Conservation (phyloP, 2,113 vertebrate species). For the Probosciger aterrimus region DNA sequence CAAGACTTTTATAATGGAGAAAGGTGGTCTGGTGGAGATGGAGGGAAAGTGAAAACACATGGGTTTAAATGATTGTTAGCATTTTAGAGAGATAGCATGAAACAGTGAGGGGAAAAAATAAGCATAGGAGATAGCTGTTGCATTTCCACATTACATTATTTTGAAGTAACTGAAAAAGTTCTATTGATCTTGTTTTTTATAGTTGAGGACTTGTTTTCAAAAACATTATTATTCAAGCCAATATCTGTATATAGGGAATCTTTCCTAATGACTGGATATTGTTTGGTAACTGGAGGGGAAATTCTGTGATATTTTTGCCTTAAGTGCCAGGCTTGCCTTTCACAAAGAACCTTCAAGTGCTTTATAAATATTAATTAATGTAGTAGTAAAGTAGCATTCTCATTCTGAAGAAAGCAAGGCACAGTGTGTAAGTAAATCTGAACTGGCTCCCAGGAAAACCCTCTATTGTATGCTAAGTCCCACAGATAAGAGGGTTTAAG, state of each 20-base stretch:
- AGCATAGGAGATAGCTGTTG: background rate
- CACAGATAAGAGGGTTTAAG: background rate
- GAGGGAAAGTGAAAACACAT: slow-evolving; percentile 9
- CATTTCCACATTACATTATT: background rate
- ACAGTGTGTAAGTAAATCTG: background rate
- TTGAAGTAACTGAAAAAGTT: slow-evolving; percentile 7
- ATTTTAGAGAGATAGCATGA: slow-evolving; percentile 5
- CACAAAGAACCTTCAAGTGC: background rate
- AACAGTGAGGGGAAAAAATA: background rate
- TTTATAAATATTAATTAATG: background rate
- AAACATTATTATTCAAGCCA: background rate
- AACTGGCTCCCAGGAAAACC: background rate
- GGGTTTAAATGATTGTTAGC: background rate
- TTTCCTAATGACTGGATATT: background rate
- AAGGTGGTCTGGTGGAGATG: background rate
- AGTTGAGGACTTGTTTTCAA: background rate
- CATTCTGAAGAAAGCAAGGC: background rate
- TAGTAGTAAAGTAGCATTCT: background rate
- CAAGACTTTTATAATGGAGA: background rate
- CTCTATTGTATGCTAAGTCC: background rate
- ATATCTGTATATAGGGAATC: background rate
- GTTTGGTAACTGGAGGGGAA: background rate
- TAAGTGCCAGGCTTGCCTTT: background rate
- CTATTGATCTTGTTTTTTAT: background rate
- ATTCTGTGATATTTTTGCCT: background rate